phyloP scores from a whole-genome alignment of 2,888 invertebrate genomes.

The Diarsia dahlii region DNA sequence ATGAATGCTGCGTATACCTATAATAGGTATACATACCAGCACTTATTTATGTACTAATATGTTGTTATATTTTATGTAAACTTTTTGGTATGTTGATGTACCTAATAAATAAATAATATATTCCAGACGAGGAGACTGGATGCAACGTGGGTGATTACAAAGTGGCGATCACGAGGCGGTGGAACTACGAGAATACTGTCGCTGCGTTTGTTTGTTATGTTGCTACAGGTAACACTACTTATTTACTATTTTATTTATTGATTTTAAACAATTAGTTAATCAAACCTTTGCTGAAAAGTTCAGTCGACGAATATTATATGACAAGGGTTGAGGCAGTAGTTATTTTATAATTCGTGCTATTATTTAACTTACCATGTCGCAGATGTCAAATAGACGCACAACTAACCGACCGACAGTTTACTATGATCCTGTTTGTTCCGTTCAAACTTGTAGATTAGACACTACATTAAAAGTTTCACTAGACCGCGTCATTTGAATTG shows the following conservation, averaged over 20 bases:
- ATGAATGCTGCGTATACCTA: too few species aligned
- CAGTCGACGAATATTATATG: not conserved
- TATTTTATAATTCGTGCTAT: too few species aligned
- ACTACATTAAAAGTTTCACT: not conserved
- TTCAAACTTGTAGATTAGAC: not conserved
- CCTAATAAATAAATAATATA: too few species aligned
- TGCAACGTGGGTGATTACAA: slow-evolving; percentile 95
- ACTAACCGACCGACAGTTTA: not conserved
- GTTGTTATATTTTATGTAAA: too few species aligned
- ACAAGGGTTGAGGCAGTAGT: too few species aligned
- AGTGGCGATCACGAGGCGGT: slow-evolving; percentile 95
- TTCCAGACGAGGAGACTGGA: slow-evolving; percentile 97
- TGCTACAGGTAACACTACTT: slow-evolving; percentile 90
- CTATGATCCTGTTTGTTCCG: not conserved
- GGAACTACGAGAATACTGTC: slow-evolving; percentile 97
- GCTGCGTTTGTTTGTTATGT: slow-evolving; percentile 96
- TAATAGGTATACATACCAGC: too few species aligned
- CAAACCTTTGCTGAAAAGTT: not conserved
- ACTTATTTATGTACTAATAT: too few species aligned
- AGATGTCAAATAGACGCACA: not conserved
- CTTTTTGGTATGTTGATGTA: too few species aligned
- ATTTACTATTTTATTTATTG: not conserved
- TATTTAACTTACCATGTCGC: not conserved
- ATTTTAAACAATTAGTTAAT: not conserved
- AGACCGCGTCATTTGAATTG: not conserved